Evolutionary conservation across 1,140 invertebrate species (phyloP).

Genomic region (Homalodisca vitripennis): DNA sequence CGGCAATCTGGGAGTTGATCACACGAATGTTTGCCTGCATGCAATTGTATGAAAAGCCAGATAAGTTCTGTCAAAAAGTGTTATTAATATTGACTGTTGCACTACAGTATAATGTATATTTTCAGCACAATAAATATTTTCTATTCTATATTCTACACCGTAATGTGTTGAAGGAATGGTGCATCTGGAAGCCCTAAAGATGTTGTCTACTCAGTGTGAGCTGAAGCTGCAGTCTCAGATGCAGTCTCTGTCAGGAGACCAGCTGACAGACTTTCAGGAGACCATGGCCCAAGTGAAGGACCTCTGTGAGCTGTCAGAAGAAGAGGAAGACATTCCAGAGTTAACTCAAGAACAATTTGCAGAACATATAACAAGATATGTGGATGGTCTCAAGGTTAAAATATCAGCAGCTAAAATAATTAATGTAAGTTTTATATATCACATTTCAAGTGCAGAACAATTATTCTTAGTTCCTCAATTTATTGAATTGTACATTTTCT

Average conservation of each 20-base stretch:
- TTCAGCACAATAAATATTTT: no score
- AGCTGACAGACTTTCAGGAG: constrained; percentile 67
- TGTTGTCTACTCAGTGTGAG: constrained; percentile 80
- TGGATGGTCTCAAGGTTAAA: constrained; percentile 53
- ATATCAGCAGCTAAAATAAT: constrained; percentile 53
- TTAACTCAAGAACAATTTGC: constrained; percentile 54
- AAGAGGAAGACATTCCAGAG: constrained; percentile 60
- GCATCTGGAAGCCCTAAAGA: constrained; percentile 86
- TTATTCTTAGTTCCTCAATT: no score
- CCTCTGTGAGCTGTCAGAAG: constrained; percentile 53
- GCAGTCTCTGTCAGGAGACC: constrained; percentile 51
- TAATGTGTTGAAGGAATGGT: constrained; percentile 79
- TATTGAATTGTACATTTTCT: no score
- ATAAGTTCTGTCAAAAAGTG: no score
- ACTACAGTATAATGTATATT: no score
- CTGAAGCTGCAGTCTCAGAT: constrained; percentile 68
- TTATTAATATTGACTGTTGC: no score
- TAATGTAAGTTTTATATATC: constrained; percentile 50
- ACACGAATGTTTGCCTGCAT: no score
- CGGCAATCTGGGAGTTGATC: no score
- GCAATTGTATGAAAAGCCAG: no score
- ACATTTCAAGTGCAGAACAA: no score
- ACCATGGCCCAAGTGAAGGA: constrained; percentile 71
- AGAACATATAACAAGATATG: constrained; percentile 54
- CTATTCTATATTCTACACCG: no score